Evolutionary conservation across 35 echinoderm and acorn worm species (phyloP), one percentile per base, ranked within the genome.

Genomic region (Heliocidaris erythrogramma): DNA sequence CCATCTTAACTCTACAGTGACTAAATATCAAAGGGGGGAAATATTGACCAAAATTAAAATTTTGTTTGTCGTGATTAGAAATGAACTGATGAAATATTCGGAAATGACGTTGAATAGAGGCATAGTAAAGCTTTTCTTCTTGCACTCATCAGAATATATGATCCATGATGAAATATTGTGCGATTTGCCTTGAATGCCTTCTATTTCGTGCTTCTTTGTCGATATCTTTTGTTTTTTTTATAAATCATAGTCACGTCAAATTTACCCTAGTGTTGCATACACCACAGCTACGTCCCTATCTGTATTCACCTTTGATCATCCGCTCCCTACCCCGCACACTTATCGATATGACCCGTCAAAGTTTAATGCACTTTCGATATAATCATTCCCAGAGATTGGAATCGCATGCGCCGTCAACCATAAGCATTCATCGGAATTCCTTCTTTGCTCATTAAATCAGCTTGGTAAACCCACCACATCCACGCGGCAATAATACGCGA

Each of bases 391-490:
- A 78, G 18, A 78, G 65, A 78, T 78, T 78, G 65, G 65, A 18
- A 78, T 78, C 65, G 60, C 65, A 78, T 5, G 21, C 65, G 65
- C 65, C 65, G 21, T 78, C 21, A 78, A 78, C 65, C 65, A 78
- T 78, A 78, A 78, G n/a, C 65, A 78, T 78, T 78, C 65, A 78
- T 78, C 65, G 65, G 65, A 78, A 78, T 78, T 78, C 65, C 65
- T 78, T 78, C 65, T 78, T 8, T 71, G 52, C 52, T 27, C 65
- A 78, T n/a, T 78, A 78, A 78, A 78, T n/a, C 65, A n/a, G 65
- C 65, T 78, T 78, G 65, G 65, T 78, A 78, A 56, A 56, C 52
- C 14, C 13, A 89, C 47, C 87, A 42, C 47, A 48, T 89, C 31
- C 87, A 89, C 14, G 87, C 87, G 31, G 87, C 87, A 47, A n/a